Conservation (phyloP, 2,797 vertebrate species). For the Myiotriccus ornatus region DNA sequence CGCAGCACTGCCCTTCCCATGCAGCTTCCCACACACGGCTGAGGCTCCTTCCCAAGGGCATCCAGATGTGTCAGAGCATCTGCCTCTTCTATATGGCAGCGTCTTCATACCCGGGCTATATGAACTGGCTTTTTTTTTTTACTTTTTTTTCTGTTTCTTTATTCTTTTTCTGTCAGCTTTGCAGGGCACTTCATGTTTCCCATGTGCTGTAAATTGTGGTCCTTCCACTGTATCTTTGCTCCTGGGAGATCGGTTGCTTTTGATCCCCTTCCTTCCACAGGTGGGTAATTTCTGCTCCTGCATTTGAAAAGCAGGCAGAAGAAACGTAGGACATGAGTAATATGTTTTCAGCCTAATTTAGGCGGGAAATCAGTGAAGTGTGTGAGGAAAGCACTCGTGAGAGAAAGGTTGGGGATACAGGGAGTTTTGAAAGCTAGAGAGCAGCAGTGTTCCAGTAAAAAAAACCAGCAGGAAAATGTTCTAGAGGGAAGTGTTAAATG, state of each 20-base stretch:
- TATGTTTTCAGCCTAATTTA: background rate
- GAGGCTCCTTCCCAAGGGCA: background rate
- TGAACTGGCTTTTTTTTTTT: too few species aligned
- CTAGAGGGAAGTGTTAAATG: background rate
- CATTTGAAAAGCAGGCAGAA: background rate
- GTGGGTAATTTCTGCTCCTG: background rate
- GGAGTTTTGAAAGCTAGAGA: conserved; percentile 52
- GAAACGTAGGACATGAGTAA: background rate
- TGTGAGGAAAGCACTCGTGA: background rate
- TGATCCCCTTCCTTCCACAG: background rate
- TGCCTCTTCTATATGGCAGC: accelerated
- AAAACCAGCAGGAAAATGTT: background rate
- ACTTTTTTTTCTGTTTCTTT: background rate
- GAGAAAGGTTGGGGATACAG: background rate
- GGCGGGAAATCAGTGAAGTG: background rate
- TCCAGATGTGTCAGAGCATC: accelerated
- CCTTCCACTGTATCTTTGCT: background rate
- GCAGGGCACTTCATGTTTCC: background rate
- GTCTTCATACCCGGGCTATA: background rate
- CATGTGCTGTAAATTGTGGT: background rate
- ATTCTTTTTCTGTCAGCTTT: background rate
- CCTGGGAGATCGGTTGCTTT: background rate
- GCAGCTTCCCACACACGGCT: background rate
- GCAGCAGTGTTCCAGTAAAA: conserved; percentile 20
- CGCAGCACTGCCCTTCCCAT: too few species aligned